Conservation (phyloP, 2,888 invertebrate species). For the Brenthis daphne region DNA sequence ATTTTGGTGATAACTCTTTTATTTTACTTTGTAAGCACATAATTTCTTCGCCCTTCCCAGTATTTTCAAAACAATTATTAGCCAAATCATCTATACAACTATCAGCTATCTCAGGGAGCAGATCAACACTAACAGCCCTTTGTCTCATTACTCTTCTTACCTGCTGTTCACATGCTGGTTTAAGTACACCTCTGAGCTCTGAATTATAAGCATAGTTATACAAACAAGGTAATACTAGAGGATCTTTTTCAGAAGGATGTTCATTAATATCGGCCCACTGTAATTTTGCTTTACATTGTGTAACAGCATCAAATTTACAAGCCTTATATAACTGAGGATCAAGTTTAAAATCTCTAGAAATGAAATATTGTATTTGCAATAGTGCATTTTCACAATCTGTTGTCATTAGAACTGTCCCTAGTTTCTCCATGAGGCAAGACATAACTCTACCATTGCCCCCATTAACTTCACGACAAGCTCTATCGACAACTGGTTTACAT, state of each 20-base stretch:
- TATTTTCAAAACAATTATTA: conserved; percentile 90
- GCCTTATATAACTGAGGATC: conserved; percentile 94
- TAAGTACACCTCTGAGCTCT: conserved; percentile 77
- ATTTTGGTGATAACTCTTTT: conserved; percentile 85
- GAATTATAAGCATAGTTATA: conserved; percentile 87
- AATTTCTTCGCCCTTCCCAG: conserved; percentile 95
- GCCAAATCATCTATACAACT: conserved; percentile 94
- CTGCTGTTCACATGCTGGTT: conserved; percentile 86
- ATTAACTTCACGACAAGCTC: conserved; percentile 86
- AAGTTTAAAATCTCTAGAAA: conserved; percentile 96
- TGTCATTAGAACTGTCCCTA: conserved; percentile 92
- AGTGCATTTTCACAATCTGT: conserved; percentile 94
- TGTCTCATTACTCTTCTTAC: conserved; percentile 96
- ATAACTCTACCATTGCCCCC: conserved; percentile 92
- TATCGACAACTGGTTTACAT: conserved; percentile 92
- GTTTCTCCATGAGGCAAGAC: conserved; percentile 96
- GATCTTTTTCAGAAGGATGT: conserved; percentile 89
- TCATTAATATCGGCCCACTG: conserved; percentile 87
- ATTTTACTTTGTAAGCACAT: conserved; percentile 94
- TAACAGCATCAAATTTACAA: conserved; percentile 93
- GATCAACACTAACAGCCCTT: conserved; percentile 94
- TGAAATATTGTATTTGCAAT: conserved; percentile 98
- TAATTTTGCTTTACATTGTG: conserved; percentile 89
- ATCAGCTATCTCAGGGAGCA: conserved; percentile 97
- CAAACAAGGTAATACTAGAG: conserved; percentile 94